These are phyloP conservation scores for Petrocephalus zakoni DNA, from an alignment of 2,113 vertebrate species.

Conservation along the genomic window DNA sequence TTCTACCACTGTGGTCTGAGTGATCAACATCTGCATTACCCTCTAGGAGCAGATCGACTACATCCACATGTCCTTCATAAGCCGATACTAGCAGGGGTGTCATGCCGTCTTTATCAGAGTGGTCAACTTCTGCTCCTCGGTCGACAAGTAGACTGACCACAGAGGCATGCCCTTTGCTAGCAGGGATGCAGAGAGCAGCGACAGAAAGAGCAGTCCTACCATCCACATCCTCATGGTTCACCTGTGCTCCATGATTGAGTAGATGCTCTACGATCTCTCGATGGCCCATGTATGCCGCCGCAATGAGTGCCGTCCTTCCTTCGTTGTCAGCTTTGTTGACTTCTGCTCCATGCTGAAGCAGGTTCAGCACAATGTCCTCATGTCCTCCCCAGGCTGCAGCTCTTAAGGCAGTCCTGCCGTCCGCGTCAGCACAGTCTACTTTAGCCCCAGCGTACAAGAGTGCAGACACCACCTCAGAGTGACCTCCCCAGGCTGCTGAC, in stretches of 20 bases:
- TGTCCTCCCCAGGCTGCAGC: conserved; percentile 96
- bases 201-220: conserved; percentile 92
- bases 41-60: conserved; percentile 90
- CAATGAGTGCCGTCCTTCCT: conserved; percentile 89
- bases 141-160: conserved; percentile 92
- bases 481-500: conserved; percentile 92
- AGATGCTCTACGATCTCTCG: conserved; percentile 91
- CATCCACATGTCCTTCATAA: conserved; percentile 93
- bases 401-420: conserved; percentile 83
- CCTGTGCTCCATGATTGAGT: conserved; percentile 84
- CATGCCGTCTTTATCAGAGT: conserved; percentile 96
- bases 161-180: conserved; percentile 87
- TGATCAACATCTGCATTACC: conserved; percentile 93
- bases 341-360: conserved; percentile 89
- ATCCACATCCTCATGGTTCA: conserved; percentile 91
- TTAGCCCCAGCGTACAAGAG: conserved; percentile 90
- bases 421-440: conserved; percentile 89
- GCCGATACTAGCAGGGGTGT: conserved; percentile 90
- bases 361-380: conserved; percentile 89
- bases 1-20: conserved; percentile 90
- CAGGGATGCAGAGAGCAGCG: conserved; percentile 88
- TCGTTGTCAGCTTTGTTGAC: conserved; percentile 96
- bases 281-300: conserved; percentile 94
- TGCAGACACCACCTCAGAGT: conserved; percentile 90
- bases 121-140: conserved; percentile 87